Conservation (phyloP, 2,888 invertebrate species). For the Cheilosia soror region DNA sequence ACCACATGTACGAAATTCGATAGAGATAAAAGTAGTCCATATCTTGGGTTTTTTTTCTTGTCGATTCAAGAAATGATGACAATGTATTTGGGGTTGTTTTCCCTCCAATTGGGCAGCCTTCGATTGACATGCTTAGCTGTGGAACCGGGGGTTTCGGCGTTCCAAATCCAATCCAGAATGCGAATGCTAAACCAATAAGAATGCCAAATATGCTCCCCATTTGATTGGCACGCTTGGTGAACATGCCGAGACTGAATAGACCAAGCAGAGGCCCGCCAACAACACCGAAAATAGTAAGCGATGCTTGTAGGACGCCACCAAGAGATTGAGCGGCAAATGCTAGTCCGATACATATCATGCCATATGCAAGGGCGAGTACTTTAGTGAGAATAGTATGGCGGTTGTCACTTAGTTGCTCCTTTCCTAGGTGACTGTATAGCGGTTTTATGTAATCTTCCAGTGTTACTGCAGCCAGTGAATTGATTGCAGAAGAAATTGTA, state of each 20-base stretch:
- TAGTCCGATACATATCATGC: slow-evolving; percentile 90
- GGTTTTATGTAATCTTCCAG: slow-evolving; percentile 93
- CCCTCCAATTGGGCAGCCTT: slow-evolving; percentile 84
- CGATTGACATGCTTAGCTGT: slow-evolving; percentile 86
- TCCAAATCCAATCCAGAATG: slow-evolving; percentile 94
- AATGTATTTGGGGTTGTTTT: slow-evolving; percentile 70
- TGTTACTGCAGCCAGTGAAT: slow-evolving; percentile 95
- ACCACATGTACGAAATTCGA: slow-evolving; percentile 89
- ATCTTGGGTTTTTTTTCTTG: slow-evolving; percentile 21
- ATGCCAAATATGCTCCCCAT: slow-evolving; percentile 89
- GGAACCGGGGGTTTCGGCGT: slow-evolving; percentile 88
- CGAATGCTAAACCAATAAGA: slow-evolving; percentile 87
- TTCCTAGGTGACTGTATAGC: slow-evolving; percentile 80
- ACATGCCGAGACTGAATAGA: slow-evolving; percentile 94
- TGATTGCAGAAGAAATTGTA: slow-evolving; percentile 95
- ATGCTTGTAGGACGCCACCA: slow-evolving; percentile 94
- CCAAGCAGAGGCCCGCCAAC: slow-evolving; percentile 95
- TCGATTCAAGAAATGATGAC: slow-evolving; percentile 2
- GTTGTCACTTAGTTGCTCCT: slow-evolving; percentile 82
- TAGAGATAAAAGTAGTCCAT: slow-evolving; percentile 80
- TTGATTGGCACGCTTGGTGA: slow-evolving; percentile 89
- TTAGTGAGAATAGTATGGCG: slow-evolving; percentile 86
- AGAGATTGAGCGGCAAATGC: slow-evolving; percentile 93
- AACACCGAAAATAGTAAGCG: slow-evolving; percentile 93
- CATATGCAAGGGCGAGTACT: slow-evolving; percentile 89